Percentiles rank a stretch among this genome's conserved stretches.
phyloP scores from a whole-genome alignment of 2,797 vertebrate species.

The Chelon auratus region DNA sequence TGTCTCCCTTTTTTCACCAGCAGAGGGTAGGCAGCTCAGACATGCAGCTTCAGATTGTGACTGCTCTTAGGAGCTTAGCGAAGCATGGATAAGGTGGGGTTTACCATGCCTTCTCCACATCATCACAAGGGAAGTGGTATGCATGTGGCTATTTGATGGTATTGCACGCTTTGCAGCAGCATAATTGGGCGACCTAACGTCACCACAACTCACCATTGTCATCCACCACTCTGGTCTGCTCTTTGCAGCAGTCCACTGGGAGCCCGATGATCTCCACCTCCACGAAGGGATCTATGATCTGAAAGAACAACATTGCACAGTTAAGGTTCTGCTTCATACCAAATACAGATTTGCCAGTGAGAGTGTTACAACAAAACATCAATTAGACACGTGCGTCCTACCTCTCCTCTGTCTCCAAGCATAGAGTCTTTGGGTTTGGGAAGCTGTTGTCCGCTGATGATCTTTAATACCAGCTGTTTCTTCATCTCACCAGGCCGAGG shows the following conservation, averaged over 20 bases:
- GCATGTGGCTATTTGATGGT: no score
- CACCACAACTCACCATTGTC: conserved; percentile 90
- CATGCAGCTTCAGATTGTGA: no score
- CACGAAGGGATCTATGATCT: conserved; percentile 99
- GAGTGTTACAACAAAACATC: no score
- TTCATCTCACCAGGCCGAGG: conserved; percentile 90
- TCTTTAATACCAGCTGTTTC: conserved; percentile 94
- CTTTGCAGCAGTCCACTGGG: conserved; percentile 94
- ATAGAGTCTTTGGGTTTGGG: conserved; percentile 98
- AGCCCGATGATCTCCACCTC: conserved; percentile 98
- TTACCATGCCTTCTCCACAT: no score
- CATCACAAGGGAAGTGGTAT: no score
- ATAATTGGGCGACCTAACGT: no score
- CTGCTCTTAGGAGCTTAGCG: no score
- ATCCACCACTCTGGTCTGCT: conserved; percentile 96
- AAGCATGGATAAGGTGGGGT: no score
- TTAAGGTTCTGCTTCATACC: neutral
- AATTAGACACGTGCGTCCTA: conserved; percentile 47
- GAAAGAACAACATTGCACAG: conserved; percentile 52
- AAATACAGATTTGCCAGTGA: no score
- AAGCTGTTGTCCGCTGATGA: conserved; percentile 99
- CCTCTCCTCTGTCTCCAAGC: conserved; percentile 98
- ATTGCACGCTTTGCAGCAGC: no score
- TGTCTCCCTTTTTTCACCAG: no score
- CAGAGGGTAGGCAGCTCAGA: no score